These are phyloP conservation scores for Plebejus argus DNA, from an alignment of 2,888 invertebrate species.

Conservation along the genomic window DNA sequence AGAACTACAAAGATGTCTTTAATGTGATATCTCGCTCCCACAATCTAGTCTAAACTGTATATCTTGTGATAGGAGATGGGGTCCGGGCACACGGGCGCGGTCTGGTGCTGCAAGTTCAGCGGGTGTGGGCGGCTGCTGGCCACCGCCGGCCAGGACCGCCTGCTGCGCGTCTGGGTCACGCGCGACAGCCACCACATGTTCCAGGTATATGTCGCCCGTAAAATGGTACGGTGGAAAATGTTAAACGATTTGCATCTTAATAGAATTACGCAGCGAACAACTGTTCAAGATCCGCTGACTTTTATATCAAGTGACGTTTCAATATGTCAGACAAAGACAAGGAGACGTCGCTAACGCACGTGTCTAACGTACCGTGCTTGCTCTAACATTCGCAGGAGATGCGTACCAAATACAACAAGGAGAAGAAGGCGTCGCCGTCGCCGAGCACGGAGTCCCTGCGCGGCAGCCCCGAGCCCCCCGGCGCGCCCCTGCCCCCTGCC, in stretches of 20 bases:
- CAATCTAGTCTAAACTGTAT: not conserved
- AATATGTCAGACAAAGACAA: too few relatives aligned
- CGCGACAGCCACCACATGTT: slow-evolving; percentile 89
- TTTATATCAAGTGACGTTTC: too few relatives aligned
- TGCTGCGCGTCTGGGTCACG: slow-evolving; percentile 96
- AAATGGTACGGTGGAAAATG: too few relatives aligned
- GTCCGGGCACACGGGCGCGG: slow-evolving; percentile 93
- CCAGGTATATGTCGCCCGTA: slow-evolving; percentile 74
- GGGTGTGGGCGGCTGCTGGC: slow-evolving; percentile 96
- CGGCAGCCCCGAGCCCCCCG: slow-evolving; percentile 77
- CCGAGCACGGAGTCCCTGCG: slow-evolving; percentile 93
- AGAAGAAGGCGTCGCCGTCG: slow-evolving; percentile 93
- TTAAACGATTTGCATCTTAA: slow-evolving; percentile 62
- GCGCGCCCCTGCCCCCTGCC: slow-evolving; percentile 77
- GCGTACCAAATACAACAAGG: slow-evolving; percentile 96
- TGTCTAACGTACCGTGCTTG: too few relatives aligned
- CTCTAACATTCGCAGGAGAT: slow-evolving; percentile 91
- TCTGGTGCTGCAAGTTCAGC: slow-evolving; percentile 99
- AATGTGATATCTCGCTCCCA: not conserved
- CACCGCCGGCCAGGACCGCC: slow-evolving; percentile 97
- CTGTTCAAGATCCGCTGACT: too few relatives aligned
- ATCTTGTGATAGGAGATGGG: slow-evolving; percentile 82
- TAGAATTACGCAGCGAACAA: too few relatives aligned
- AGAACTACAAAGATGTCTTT: too few relatives aligned
- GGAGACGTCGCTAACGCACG: too few relatives aligned